Conservation (phyloP, 37 sponge, comb jelly and placozoan species). For the Axinella damicornis region DNA sequence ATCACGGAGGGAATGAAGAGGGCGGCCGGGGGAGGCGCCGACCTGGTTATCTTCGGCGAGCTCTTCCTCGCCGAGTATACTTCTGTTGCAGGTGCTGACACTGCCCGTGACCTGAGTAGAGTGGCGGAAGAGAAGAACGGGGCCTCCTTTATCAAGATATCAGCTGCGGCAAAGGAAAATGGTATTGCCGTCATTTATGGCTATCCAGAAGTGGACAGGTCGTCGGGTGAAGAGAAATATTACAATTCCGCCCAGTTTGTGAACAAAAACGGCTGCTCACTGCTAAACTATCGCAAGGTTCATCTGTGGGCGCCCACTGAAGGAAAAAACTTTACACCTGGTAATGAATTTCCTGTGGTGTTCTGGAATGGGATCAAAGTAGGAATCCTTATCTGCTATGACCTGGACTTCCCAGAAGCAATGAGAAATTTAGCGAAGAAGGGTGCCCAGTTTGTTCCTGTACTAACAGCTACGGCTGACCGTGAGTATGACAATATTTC, state of each 20-base stretch:
- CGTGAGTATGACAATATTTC: no score
- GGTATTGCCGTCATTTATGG: constrained; percentile 40
- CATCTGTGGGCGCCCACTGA: constrained; percentile 23
- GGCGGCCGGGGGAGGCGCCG: constrained; percentile 1
- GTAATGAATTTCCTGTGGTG: constrained; percentile 1
- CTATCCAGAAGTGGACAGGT: constrained; percentile 27
- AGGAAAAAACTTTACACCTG: constrained; percentile 13
- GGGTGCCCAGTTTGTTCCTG: constrained; percentile 17
- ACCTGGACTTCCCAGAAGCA: constrained; percentile 32
- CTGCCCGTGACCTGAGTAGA: neutral
- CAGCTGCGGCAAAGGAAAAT: constrained; percentile 28
- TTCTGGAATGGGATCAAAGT: constrained; percentile 30
- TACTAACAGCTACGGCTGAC: constrained; percentile 5
- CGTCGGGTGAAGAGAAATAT: neutral
- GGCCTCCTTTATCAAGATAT: constrained; percentile 12
- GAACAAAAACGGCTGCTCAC: constrained; percentile 3
- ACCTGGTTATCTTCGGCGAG: constrained; percentile 40
- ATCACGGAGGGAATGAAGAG: constrained; percentile 29
- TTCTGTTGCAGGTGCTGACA: neutral
- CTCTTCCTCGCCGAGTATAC: constrained; percentile 24
- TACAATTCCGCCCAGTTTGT: constrained; percentile 43
- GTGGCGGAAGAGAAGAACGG: constrained; percentile 20
- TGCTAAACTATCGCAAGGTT: constrained; percentile 29
- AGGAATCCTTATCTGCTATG: constrained; percentile 43
- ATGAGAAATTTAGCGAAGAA: constrained; percentile 4